Percentiles rank a stretch among this genome's conserved stretches.
These are phyloP conservation scores for Chunga burmeisteri DNA, from an alignment of 2,113 vertebrate genomes.

Conservation along the genomic window DNA sequence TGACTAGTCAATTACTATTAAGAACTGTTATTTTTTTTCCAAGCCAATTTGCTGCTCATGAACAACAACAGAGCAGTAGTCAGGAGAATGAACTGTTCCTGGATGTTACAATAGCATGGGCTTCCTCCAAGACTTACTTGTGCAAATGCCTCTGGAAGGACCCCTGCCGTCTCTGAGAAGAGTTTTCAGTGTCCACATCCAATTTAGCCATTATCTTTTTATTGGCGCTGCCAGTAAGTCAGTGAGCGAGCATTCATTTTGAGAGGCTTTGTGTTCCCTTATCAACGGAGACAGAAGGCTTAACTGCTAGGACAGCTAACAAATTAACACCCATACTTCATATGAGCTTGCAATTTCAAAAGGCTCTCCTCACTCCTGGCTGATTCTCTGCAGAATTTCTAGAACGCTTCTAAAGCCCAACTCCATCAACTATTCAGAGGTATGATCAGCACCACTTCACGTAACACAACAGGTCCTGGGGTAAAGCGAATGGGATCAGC, in stretches of 20 bases:
- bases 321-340: background rate
- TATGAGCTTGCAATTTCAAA: background rate
- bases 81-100: background rate
- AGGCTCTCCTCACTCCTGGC: background rate
- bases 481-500: background rate
- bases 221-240: background rate
- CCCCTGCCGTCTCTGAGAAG: background rate
- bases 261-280: background rate
- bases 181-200: background rate
- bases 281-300: background rate
- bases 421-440: background rate
- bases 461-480: background rate
- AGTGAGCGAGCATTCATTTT: background rate
- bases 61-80: background rate
- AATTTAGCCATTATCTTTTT: background rate
- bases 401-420: background rate
- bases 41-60: constrained; percentile 25
- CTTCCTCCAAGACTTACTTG: background rate
- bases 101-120: background rate
- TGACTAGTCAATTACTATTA: constrained; percentile 5
- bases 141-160: constrained; percentile 17
- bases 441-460: background rate
- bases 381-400: background rate
- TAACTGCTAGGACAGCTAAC: background rate
- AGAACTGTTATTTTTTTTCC: background rate